These are phyloP conservation scores for Lasioglossum pauxillum DNA, from an alignment of 2,888 invertebrate genomes.

Conservation along the genomic window DNA sequence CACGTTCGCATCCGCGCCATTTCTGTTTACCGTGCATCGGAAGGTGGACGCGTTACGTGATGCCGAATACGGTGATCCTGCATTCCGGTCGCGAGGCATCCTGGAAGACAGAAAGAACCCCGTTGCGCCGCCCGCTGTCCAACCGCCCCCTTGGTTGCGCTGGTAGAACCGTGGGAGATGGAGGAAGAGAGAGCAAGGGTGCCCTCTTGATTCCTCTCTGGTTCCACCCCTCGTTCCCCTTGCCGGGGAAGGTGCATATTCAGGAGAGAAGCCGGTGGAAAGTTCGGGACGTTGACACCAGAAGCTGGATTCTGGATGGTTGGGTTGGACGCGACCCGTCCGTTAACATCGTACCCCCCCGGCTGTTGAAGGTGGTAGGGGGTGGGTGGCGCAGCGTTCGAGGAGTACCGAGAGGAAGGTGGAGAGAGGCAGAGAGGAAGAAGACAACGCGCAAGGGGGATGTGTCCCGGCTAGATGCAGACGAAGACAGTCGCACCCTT, in stretches of 20 bases:
- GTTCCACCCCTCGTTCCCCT: conserved; percentile 22
- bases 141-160: conserved; percentile 24
- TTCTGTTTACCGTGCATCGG: conserved; percentile 70
- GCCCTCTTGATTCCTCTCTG: conserved; percentile 6
- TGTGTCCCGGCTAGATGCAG: conserved; percentile 62
- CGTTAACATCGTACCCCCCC: conserved; percentile 66
- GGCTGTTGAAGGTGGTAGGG: conserved; percentile 38
- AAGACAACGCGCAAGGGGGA: conserved; percentile 41
- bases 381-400: conserved; percentile 44
- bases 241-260: conserved; percentile 71
- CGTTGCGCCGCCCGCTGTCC: conserved; percentile 47
- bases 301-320: conserved; percentile 73
- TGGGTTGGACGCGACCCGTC: conserved; percentile 72
- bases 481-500: conserved; percentile 61
- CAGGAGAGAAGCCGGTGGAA: conserved; percentile 69
- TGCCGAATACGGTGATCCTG: conserved; percentile 72
- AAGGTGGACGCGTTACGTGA: conserved; percentile 66
- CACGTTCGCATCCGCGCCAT: conserved; percentile 64
- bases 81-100: conserved; percentile 72
- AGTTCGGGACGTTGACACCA: conserved; percentile 80
- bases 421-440: conserved; percentile 23
- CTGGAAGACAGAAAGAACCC: conserved; percentile 67
- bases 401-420: conserved; percentile 31
- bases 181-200: neutral
- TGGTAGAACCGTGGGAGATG: neutral